phyloP scores from a whole-genome alignment of 2,113 vertebrate genomes.

The Phodopus roborovskii region DNA sequence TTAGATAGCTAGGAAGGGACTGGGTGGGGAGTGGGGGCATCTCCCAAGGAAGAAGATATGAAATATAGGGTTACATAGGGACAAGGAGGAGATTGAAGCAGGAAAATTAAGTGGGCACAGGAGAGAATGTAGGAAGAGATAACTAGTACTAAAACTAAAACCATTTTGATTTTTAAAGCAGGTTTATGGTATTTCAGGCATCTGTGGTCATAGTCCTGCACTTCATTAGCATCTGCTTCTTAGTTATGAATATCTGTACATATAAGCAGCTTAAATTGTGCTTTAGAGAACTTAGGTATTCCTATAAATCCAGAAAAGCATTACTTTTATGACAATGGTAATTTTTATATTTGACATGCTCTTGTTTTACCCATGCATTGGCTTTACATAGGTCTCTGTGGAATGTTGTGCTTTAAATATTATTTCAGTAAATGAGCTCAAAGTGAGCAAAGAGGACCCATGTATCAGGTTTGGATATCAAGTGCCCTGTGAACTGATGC shows the following conservation, averaged over 20 bases:
- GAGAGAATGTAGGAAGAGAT: not conserved
- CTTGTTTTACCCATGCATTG: not conserved
- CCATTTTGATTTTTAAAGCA: not conserved
- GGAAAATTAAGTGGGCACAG: not conserved
- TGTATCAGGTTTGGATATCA: not conserved
- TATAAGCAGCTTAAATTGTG: conserved; percentile 15
- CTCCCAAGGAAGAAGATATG: not conserved
- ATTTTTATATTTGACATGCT: conserved; percentile 39
- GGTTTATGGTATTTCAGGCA: not conserved
- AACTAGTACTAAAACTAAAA: not conserved
- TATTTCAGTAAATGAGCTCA: conserved; percentile 54
- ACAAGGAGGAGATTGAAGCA: not conserved
- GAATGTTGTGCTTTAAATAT: not conserved
- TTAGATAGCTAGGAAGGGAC: not conserved
- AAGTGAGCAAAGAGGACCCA: not conserved
- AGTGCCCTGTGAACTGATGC: not conserved
- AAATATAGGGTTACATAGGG: not conserved
- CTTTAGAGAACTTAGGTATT: conserved; percentile 31
- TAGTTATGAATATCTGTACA: not conserved
- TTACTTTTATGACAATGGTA: conserved; percentile 20
- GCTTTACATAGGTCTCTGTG: not conserved
- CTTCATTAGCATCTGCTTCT: not conserved
- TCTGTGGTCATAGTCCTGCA: not conserved
- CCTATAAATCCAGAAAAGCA: conserved; percentile 1
- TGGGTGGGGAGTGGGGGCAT: not conserved